Percentiles rank a stretch among this genome's conserved stretches.
These are phyloP conservation scores for Hipparchia sbordonii DNA, from an alignment of 2,888 invertebrate genomes.

Conservation along the genomic window DNA sequence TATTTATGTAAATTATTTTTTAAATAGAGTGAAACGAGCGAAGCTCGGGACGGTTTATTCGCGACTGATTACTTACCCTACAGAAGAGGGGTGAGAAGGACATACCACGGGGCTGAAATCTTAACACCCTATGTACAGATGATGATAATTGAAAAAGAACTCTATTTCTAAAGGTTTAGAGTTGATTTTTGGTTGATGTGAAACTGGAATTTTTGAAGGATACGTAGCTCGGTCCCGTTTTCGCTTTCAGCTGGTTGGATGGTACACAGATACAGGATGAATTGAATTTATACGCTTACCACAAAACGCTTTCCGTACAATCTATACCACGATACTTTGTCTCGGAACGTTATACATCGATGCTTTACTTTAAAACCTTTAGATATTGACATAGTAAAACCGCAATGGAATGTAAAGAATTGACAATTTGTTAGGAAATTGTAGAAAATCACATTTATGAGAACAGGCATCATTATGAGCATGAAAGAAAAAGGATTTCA, in stretches of 20 bases:
- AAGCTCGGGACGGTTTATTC: slow-evolving; percentile 73
- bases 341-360: slow-evolving; percentile 31
- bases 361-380: slow-evolving; percentile 1
- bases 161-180: slow-evolving; percentile 29
- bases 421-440: background rate
- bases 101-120: slow-evolving; percentile 51
- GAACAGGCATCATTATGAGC: slow-evolving; percentile 29
- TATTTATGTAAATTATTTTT: slow-evolving; percentile 46
- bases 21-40: slow-evolving; percentile 57
- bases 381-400: background rate
- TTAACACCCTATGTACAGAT: slow-evolving; percentile 52
- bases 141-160: slow-evolving; percentile 41
- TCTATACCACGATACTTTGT: slow-evolving; percentile 51
- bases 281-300: slow-evolving; percentile 73
- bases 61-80: slow-evolving; percentile 75
- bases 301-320: slow-evolving; percentile 52
- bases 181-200: slow-evolving; percentile 39
- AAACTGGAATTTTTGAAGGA: slow-evolving; percentile 67
- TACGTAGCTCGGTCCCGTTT: slow-evolving; percentile 65
- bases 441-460: slow-evolving; percentile 11
- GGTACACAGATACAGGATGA: slow-evolving; percentile 74
- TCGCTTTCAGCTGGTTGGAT: slow-evolving; percentile 73
- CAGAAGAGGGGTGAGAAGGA: slow-evolving; percentile 77
- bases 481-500: slow-evolving; percentile 23
- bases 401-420: slow-evolving; percentile 12